Conservation (phyloP, 1,140 invertebrate genomes). For the Magallana gigas region DNA sequence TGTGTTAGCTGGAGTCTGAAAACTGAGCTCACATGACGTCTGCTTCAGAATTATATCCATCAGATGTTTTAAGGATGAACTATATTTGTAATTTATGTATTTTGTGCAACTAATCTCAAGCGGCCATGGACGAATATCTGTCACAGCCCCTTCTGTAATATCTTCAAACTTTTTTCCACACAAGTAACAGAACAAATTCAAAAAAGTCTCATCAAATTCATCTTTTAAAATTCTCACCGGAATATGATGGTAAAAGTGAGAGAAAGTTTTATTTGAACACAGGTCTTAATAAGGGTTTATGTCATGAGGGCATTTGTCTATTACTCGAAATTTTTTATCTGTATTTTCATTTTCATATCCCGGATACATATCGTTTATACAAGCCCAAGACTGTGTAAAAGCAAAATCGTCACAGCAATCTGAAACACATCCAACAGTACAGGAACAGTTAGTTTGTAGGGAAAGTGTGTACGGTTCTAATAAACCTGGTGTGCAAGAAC, state of each 20-base stretch:
- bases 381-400: not conserved
- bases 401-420: constrained; percentile 18
- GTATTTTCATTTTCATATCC: not conserved
- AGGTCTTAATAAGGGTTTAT: not conserved
- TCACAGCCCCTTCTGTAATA: too few relatives aligned
- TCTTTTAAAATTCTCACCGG: not conserved
- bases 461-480: not conserved
- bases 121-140: not conserved
- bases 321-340: not conserved
- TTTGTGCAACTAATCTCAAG: not conserved
- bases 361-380: not conserved
- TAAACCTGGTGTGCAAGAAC: not conserved
- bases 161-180: not conserved
- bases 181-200: not conserved
- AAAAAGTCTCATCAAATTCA: not conserved
- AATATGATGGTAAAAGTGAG: not conserved
- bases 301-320: not conserved
- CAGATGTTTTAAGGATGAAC: not conserved
- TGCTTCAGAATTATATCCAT: not conserved
- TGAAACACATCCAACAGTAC: not conserved
- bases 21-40: not conserved
- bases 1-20: not conserved
- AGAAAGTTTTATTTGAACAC: not conserved
- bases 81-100: not conserved
- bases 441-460: not conserved